Base-by-base conservation (phyloP, 2,888 invertebrate species). In the Epinotia brunnichana region DNA sequence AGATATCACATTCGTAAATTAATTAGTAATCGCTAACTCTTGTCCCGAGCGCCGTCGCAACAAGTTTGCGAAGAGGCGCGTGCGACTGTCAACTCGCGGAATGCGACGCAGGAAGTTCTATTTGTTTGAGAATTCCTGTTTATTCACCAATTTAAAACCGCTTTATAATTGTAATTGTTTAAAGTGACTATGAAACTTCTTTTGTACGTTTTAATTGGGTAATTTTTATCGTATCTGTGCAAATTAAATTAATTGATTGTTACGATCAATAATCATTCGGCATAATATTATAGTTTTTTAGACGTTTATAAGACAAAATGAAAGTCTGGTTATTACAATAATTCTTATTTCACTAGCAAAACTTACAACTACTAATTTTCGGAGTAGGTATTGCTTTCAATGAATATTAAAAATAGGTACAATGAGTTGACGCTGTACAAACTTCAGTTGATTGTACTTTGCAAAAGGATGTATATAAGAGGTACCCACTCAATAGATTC, bases 101-200 rank as follows among this genome's bases (percentile, higher is more conserved):
- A 68, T 68, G 62, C 67, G 56, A 62, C 62, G 39, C 77, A 78
- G 81, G 81, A 81, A 81, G 76, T 75, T 60, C 59, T 57, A 73
- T 69, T 69, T 74, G 68, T 60, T n/a, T 73, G 67, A 62, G 57
- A 74, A 76, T 73, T 74, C 69, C 73, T 69, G 73, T 44, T 73
- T 62, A 57, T 66, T 70, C 24, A 70, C 44, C 48, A 68, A 69
- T 66, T 11, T 51, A 44, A 54, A 39, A 66, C 54, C n/a, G 41
- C 19, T 62, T 62, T n/a, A 44, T 24, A 62, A 5, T 48, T 24
- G 7, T 17, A 17, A 39, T 48, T 62, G 44, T 41, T 41, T 19
- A 15, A 2, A 24, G 24, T n/a, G n/a, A 21, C 29, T 62, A 51
- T 48, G 29, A 24, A 17, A 59, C 59, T 35, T 39, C 3, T 15